These are phyloP conservation scores for Achroia grisella DNA, from an alignment of 1,140 invertebrate species.

Conservation along the genomic window DNA sequence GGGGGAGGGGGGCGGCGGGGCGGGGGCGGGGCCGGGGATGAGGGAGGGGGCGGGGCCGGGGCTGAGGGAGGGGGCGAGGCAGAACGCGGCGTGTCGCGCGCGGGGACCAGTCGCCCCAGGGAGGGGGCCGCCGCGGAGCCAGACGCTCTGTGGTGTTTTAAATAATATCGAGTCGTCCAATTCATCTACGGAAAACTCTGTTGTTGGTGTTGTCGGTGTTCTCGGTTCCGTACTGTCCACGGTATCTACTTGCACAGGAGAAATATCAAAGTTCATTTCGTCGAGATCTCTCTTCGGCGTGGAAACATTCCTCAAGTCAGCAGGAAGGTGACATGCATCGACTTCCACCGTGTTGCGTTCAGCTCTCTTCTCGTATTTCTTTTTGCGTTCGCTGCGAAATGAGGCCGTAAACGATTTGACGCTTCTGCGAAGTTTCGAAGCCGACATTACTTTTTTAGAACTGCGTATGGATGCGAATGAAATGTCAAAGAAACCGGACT, in stretches of 20 bases:
- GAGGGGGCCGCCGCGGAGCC: conserved; percentile 24
- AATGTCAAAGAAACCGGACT: conserved; percentile 70
- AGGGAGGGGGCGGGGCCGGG: conserved; percentile 37
- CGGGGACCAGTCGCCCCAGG: conserved; percentile 19
- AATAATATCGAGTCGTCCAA: conserved; percentile 53
- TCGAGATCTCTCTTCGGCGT: conserved; percentile 57
- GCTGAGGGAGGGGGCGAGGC: conserved; percentile 38
- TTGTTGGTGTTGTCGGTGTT: conserved; percentile 35
- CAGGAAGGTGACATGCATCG: conserved; percentile 41
- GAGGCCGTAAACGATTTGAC: conserved; percentile 71
- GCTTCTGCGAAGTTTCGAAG: conserved; percentile 63
- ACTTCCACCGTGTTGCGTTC: conserved; percentile 59
- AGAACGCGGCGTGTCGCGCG: conserved; percentile 28
- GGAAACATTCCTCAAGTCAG: conserved; percentile 48
- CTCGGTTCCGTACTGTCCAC: conserved; percentile 54
- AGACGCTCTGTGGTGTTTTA: conserved; percentile 59
- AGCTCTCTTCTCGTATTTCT: conserved; percentile 64
- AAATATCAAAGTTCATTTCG: conserved; percentile 62
- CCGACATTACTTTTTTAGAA: conserved; percentile 66
- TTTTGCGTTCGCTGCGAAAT: conserved; percentile 70
- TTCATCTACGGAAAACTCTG: conserved; percentile 42
- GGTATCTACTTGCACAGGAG: conserved; percentile 63
- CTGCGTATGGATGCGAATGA: conserved; percentile 66
- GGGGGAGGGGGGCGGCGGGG: conserved; percentile 20
- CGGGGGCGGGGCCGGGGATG: conserved; percentile 16